Conservation (phyloP, 2,113 vertebrate genomes). For the Astatotilapia flaviijosephi region DNA sequence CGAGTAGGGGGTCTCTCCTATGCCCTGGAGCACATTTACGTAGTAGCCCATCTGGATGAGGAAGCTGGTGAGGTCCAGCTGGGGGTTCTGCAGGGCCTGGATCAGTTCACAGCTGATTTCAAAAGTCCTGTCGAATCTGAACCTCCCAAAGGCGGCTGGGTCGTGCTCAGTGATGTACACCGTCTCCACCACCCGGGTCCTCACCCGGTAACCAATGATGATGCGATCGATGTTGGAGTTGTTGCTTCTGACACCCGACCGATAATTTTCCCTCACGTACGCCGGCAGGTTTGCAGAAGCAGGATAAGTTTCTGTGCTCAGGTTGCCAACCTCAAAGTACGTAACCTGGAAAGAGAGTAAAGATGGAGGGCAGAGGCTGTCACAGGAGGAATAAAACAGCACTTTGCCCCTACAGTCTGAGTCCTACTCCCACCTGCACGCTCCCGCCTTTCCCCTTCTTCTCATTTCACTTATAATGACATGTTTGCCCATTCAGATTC, state of each 20-base stretch:
- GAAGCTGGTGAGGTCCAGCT: slow-evolving; percentile 12
- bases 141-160: background rate
- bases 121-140: slow-evolving; percentile 16
- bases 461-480: background rate
- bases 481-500: background rate
- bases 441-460: background rate
- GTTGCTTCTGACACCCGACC: background rate
- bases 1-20: background rate
- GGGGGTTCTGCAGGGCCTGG: background rate
- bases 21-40: background rate
- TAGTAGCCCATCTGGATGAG: slow-evolving; percentile 9
- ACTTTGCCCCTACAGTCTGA: background rate
- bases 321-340: slow-evolving; percentile 46
- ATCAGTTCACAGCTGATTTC: slow-evolving; percentile 21
- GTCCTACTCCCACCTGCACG: background rate
- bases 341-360: background rate
- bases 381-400: background rate
- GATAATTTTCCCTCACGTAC: slow-evolving; percentile 30
- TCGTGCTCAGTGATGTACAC: slow-evolving; percentile 43
- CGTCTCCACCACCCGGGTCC: background rate
- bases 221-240: slow-evolving; percentile 29
- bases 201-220: slow-evolving; percentile 28
- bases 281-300: slow-evolving; percentile 4
- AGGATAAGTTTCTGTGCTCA: slow-evolving; percentile 20
- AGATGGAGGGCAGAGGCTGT: background rate